Percentiles rank a stretch among this genome's conserved stretches.
Evolutionary conservation across 2,797 vertebrate species (phyloP).

Genomic region (Gadopsis marmoratus): DNA sequence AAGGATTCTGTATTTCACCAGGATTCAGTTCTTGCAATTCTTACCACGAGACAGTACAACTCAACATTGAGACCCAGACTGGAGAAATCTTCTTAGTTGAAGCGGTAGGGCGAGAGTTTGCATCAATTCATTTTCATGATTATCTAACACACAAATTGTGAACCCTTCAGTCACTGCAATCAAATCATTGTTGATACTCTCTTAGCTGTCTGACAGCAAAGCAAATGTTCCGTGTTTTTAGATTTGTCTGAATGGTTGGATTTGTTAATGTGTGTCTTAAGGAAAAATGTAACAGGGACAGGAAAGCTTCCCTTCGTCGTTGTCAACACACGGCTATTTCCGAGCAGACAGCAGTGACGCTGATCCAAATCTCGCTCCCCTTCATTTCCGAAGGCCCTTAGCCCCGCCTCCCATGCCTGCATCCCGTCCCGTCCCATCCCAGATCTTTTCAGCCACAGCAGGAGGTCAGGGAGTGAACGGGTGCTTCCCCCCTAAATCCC

Average conservation of each 20-base stretch:
- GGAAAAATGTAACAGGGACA: slow-evolving; percentile 1
- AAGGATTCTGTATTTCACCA: background rate
- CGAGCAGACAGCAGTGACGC: slow-evolving; percentile 43
- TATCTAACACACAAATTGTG: background rate
- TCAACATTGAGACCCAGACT: background rate
- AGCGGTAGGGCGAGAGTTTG: background rate
- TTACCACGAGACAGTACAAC: background rate
- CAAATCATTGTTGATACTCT: background rate
- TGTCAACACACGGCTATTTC: slow-evolving; percentile 51
- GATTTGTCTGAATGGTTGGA: background rate
- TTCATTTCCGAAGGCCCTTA: slow-evolving; percentile 28
- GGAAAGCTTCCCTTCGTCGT: slow-evolving; percentile 25
- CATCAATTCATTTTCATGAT: background rate
- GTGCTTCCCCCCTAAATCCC: slow-evolving; percentile 84
- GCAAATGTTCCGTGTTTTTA: background rate
- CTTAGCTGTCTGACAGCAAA: background rate
- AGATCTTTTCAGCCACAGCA: slow-evolving; percentile 49
- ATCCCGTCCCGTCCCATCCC: slow-evolving; percentile 25
- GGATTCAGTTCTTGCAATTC: background rate
- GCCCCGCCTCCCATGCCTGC: slow-evolving; percentile 29
- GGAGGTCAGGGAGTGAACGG: slow-evolving; percentile 82
- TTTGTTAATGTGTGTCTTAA: background rate
- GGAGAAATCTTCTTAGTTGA: background rate
- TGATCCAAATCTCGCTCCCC: slow-evolving; percentile 46
- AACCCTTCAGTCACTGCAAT: background rate